These are phyloP conservation scores for Cephus cinctus DNA, from an alignment of 1,140 invertebrate species.

Conservation along the genomic window DNA sequence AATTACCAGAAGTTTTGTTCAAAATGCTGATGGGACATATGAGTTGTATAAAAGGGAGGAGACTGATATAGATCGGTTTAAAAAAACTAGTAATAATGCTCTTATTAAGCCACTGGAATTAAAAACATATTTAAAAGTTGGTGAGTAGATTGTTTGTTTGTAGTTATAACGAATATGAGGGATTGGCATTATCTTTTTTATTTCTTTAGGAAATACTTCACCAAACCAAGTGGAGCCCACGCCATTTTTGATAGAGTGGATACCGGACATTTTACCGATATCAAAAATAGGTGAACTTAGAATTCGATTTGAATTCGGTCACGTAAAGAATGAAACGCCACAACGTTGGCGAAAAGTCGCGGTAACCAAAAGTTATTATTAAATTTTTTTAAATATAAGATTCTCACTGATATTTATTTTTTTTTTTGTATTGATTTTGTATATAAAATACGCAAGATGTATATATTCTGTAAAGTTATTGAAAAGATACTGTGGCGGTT, in stretches of 20 bases:
- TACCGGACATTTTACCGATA: conserved; percentile 71
- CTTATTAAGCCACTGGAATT: conserved; percentile 67
- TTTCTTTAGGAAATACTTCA: conserved; percentile 59
- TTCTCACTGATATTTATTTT: too few species aligned
- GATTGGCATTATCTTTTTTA: conserved; percentile 10
- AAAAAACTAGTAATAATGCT: conserved; percentile 54
- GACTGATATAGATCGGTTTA: conserved; percentile 56
- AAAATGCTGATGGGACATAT: conserved; percentile 68
- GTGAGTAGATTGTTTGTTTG: conserved; percentile 47
- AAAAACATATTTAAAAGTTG: conserved; percentile 73
- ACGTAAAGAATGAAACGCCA: conserved; percentile 32
- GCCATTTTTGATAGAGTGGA: conserved; percentile 78
- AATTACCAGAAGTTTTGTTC: conserved; percentile 67
- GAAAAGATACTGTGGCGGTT: too few species aligned
- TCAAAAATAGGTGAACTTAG: conserved; percentile 67
- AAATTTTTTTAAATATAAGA: too few species aligned
- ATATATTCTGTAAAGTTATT: too few species aligned
- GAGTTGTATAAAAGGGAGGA: conserved; percentile 61
- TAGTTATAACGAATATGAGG: neutral
- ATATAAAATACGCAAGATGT: too few species aligned
- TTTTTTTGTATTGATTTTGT: too few species aligned
- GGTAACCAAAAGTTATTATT: conserved; percentile 9
- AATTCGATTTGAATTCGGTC: conserved; percentile 36
- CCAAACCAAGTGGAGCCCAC: conserved; percentile 63
- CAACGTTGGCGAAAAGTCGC: conserved; percentile 12